phyloP scores from a whole-genome alignment of 2,797 vertebrate genomes.

The Smutsia gigantea region DNA sequence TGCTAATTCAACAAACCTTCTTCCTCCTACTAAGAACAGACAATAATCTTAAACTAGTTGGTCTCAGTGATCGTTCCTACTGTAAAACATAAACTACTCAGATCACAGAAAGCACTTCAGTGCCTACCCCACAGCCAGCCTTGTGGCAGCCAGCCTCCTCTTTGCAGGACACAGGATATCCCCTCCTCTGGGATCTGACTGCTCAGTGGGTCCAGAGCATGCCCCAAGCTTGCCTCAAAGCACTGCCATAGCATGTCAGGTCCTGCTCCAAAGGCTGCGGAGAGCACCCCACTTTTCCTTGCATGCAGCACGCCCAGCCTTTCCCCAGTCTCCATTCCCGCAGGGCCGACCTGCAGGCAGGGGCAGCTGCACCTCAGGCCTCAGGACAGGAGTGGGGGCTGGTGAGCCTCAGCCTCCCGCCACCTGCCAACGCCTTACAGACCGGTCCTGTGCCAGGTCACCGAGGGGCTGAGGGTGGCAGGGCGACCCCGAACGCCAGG shows the following conservation, averaged over 20 bases:
- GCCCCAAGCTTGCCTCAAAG: neutral
- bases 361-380: neutral
- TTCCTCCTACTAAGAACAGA: neutral
- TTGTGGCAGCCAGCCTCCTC: neutral
- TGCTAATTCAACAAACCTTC: no score
- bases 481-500: neutral
- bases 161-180: neutral
- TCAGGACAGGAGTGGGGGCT: neutral
- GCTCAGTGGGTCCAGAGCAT: no score
- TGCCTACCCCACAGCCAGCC: neutral
- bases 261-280: neutral
- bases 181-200: neutral
- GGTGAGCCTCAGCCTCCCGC: neutral
- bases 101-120: neutral
- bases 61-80: neutral
- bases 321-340: fast-evolving
- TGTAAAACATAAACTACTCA: neutral
- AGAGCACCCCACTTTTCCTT: no score
- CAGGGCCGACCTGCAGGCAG: neutral
- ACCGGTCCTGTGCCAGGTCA: fast-evolving
- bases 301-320: fast-evolving
- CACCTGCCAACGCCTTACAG: neutral
- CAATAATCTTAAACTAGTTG: fast-evolving
- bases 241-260: fast-evolving
- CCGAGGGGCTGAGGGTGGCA: fast-evolving